These are phyloP conservation scores for Copidosoma aretas DNA, from an alignment of 2,888 invertebrate genomes.

Conservation along the genomic window DNA sequence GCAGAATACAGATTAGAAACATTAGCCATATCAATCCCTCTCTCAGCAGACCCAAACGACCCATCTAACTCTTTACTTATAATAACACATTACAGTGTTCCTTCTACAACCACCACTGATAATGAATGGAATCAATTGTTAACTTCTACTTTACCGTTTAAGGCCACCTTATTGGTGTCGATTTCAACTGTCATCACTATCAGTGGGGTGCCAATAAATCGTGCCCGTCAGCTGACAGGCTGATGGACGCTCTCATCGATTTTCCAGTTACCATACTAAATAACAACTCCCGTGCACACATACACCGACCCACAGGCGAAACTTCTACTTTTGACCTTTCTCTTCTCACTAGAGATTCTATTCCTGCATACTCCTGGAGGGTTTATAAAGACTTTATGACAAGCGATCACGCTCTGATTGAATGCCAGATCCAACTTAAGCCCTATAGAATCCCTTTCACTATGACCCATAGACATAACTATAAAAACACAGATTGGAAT, in stretches of 20 bases:
- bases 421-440: background rate
- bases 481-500: background rate
- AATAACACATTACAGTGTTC: background rate
- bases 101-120: too few species aligned
- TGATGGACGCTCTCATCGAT: background rate
- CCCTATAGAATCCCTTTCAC: background rate
- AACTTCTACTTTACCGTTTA: too few species aligned
- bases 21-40: background rate
- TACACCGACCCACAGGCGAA: background rate
- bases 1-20: background rate
- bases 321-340: slow-evolving; percentile 3
- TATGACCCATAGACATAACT: background rate
- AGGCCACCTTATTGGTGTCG: slow-evolving; percentile 1
- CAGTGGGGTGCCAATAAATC: slow-evolving; percentile 5
- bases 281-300: background rate
- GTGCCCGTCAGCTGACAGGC: slow-evolving; percentile 1
- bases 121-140: too few species aligned
- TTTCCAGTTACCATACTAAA: background rate
- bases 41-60: too few species aligned
- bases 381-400: background rate
- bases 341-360: background rate
- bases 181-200: slow-evolving; percentile 12
- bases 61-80: background rate
- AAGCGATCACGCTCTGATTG: slow-evolving; percentile 4
- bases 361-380: background rate